Evolutionary conservation across 2,888 invertebrate genomes (phyloP).

Genomic region (Rhamnusium bicolor): DNA sequence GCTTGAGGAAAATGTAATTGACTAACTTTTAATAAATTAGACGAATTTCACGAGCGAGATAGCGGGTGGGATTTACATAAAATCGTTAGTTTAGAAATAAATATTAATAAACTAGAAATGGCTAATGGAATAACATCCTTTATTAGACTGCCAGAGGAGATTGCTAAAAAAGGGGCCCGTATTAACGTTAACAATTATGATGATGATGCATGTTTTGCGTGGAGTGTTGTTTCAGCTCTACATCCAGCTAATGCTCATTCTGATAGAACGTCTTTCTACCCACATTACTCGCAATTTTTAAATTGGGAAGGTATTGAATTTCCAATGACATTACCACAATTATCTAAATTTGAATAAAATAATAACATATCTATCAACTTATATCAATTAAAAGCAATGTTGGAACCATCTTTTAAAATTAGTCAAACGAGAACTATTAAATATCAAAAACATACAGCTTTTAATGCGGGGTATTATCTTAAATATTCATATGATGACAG

Average conservation of each 20-base stretch:
- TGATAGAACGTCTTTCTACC: neutral
- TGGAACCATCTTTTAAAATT: too few species aligned
- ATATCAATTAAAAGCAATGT: too few species aligned
- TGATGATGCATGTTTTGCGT: neutral
- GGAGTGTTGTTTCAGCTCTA: neutral
- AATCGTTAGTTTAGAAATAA: conserved; percentile 1
- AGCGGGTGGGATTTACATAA: neutral
- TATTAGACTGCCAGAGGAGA: conserved; percentile 46
- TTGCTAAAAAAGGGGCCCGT: conserved; percentile 47
- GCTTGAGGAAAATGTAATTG: neutral
- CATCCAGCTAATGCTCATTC: neutral
- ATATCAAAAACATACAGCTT: too few species aligned
- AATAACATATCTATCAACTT: neutral
- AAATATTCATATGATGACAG: too few species aligned
- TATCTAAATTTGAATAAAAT: neutral
- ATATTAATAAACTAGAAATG: neutral
- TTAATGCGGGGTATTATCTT: too few species aligned
- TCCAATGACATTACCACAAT: neutral
- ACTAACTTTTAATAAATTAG: neutral
- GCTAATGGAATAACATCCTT: conserved; percentile 46
- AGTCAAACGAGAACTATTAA: too few species aligned
- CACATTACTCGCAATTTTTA: too few species aligned
- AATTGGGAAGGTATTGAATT: neutral
- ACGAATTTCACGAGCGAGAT: neutral
- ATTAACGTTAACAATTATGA: conserved; percentile 29